These are phyloP conservation scores for Lycocerus yunnanus DNA, from an alignment of 2,888 invertebrate genomes.

Conservation along the genomic window DNA sequence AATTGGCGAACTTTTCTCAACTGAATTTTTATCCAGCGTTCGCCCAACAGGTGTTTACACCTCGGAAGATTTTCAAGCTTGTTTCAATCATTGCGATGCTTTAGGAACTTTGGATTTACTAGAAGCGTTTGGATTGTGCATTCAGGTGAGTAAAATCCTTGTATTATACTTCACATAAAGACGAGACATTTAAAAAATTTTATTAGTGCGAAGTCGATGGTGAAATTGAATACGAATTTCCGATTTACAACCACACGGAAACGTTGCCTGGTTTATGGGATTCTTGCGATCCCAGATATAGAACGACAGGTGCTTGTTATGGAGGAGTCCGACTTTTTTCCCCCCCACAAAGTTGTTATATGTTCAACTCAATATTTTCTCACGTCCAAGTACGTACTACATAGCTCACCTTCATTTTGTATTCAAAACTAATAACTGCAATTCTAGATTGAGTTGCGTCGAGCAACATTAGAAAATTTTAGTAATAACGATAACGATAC, in stretches of 20 bases:
- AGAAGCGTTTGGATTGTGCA: slow-evolving; percentile 72
- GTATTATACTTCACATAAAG: neutral
- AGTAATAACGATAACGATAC: slow-evolving; percentile 61
- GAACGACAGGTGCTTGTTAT: slow-evolving; percentile 59
- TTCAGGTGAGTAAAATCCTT: slow-evolving; percentile 54
- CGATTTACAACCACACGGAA: slow-evolving; percentile 70
- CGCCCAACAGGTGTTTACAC: slow-evolving; percentile 72
- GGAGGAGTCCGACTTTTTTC: slow-evolving; percentile 67
- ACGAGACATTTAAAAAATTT: neutral
- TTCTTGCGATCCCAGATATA: slow-evolving; percentile 59
- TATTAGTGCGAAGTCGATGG: slow-evolving; percentile 69
- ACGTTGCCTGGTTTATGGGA: slow-evolving; percentile 72
- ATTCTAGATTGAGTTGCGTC: slow-evolving; percentile 47
- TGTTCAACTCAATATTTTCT: slow-evolving; percentile 70
- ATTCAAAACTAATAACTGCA: neutral
- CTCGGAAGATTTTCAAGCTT: slow-evolving; percentile 72
- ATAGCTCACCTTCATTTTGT: neutral
- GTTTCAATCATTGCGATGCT: slow-evolving; percentile 72
- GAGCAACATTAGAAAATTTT: slow-evolving; percentile 43
- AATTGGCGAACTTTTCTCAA: slow-evolving; percentile 67
- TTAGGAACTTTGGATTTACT: slow-evolving; percentile 68
- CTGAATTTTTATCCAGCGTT: slow-evolving; percentile 59
- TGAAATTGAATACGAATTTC: slow-evolving; percentile 77
- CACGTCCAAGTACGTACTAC: slow-evolving; percentile 63
- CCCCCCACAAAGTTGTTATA: slow-evolving; percentile 61